These are phyloP conservation scores for Aethes cnicana DNA, from an alignment of 2,888 invertebrate genomes.

Conservation along the genomic window DNA sequence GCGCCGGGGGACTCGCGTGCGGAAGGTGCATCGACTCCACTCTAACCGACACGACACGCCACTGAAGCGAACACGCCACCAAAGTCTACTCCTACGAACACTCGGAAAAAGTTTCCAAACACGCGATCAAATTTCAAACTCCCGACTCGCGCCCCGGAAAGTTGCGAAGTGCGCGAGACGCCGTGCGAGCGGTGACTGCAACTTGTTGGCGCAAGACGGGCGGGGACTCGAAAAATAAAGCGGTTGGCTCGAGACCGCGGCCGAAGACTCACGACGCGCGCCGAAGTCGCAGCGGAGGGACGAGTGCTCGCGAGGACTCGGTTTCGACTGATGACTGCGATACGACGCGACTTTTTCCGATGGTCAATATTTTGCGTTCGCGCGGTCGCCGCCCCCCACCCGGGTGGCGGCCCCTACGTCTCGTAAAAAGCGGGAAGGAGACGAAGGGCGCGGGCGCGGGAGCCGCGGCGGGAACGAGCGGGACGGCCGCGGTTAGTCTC, in stretches of 20 bases:
- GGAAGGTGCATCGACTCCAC: conserved; percentile 86
- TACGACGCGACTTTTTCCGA: conserved; percentile 83
- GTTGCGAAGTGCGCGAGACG: conserved; percentile 76
- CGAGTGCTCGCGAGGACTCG: conserved; percentile 76
- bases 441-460: conserved; percentile 77
- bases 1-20: conserved; percentile 80
- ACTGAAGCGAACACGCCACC: conserved; percentile 69
- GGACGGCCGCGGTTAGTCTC: conserved; percentile 77
- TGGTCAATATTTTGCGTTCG: conserved; percentile 84
- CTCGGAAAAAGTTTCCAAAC: conserved; percentile 55
- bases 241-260: conserved; percentile 70
- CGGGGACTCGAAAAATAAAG: conserved; percentile 74
- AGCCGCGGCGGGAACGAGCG: conserved; percentile 73
- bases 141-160: conserved; percentile 67
- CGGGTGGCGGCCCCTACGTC: conserved; percentile 79
- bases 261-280: conserved; percentile 78
- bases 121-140: conserved; percentile 61
- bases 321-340: conserved; percentile 83
- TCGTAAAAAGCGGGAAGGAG: conserved; percentile 83
- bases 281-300: conserved; percentile 72
- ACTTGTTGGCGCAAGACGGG: conserved; percentile 79
- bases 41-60: conserved; percentile 67
- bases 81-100: conserved; percentile 60
- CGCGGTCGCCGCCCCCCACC: conserved; percentile 80
- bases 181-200: conserved; percentile 65